Evolutionary conservation across 1,140 invertebrate genomes (phyloP).

Genomic region (Dendrolimus punctatus): DNA sequence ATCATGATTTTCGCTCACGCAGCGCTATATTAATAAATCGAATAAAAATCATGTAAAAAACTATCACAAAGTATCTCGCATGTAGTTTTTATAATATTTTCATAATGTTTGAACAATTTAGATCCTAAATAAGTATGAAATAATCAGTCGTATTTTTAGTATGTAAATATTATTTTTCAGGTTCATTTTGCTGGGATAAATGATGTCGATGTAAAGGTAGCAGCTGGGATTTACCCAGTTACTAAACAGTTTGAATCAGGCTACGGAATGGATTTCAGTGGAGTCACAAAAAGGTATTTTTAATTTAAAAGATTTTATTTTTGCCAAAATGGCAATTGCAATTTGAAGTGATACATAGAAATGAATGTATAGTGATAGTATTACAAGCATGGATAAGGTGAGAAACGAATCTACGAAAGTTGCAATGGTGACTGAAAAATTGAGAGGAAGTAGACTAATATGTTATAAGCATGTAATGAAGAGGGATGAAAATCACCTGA

Average conservation of each 20-base stretch:
- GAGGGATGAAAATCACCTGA: too few species aligned
- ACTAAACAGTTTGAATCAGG: conserved; percentile 2
- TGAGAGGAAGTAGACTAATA: too few species aligned
- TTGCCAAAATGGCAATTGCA: not conserved
- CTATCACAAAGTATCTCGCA: not conserved
- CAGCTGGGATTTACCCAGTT: conserved; percentile 13
- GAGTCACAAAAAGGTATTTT: conserved; percentile 22
- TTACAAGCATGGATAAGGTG: too few species aligned
- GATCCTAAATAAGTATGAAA: conserved; percentile 17
- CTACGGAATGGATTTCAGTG: conserved; percentile 37
- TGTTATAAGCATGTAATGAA: too few species aligned
- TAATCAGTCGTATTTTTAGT: not conserved
- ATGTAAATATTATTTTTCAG: conserved; percentile 11
- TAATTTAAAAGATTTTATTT: not conserved
- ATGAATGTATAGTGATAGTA: not conserved
- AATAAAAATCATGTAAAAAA: too few species aligned
- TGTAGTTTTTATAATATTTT: conserved; percentile 3
- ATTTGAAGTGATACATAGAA: too few species aligned
- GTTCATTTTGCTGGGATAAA: conserved; percentile 28
- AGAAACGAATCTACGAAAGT: too few species aligned
- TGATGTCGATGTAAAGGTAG: conserved; percentile 18
- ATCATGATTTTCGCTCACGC: too few species aligned
- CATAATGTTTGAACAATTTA: conserved; percentile 4
- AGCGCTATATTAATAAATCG: not conserved
- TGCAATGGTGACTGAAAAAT: too few species aligned